A percentile compares a stretch with the other conserved stretches of the same genome.
Evolutionary conservation across 2,797 vertebrate genomes (phyloP).

Genomic region (Chrysocyon brachyurus): DNA sequence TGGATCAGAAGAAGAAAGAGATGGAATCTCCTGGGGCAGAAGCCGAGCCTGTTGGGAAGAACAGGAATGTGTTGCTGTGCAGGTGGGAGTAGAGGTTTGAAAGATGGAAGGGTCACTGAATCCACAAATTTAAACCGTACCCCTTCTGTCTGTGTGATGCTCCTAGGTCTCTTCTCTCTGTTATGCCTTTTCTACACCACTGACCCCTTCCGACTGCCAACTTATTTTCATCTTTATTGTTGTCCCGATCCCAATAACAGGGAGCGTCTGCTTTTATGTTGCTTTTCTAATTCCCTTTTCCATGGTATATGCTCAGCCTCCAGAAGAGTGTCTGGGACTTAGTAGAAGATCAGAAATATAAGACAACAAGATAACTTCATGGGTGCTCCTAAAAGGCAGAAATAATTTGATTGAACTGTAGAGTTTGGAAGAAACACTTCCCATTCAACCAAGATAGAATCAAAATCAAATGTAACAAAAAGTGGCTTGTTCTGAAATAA

Average conservation of each 20-base stretch:
- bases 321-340: background rate
- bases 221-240: background rate
- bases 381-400: background rate
- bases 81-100: background rate
- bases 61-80: background rate
- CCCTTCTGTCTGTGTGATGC: fast-evolving
- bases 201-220: background rate
- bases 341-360: background rate
- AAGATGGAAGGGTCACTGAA: background rate
- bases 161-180: background rate
- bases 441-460: background rate
- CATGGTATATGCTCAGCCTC: background rate
- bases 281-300: background rate
- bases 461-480: background rate
- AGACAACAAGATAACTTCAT: background rate
- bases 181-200: background rate
- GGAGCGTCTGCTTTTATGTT: background rate
- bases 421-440: background rate
- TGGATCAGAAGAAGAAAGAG: background rate
- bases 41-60: background rate
- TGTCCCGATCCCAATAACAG: fast-evolving
- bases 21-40: fast-evolving
- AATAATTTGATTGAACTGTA: background rate
- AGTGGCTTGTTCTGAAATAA: background rate
- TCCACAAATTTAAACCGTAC: background rate